Conservation (phyloP, 2,797 vertebrate genomes). For the Gastrophryne carolinensis region DNA sequence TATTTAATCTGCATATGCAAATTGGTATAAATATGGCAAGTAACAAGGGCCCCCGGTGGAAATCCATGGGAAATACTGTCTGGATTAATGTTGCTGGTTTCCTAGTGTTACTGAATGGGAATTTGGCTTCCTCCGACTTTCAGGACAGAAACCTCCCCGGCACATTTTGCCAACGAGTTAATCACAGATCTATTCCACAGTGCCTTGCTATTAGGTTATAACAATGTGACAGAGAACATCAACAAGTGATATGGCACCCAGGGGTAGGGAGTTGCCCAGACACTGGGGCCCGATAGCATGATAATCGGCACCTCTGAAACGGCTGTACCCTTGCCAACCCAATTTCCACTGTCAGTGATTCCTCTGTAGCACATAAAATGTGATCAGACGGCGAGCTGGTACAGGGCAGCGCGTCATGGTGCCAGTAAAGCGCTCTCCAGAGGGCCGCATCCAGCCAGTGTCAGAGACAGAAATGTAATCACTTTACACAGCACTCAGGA, state of each 20-base stretch:
- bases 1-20: too few relatives aligned
- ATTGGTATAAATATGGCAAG: too few relatives aligned
- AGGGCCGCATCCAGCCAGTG: conserved; percentile 41
- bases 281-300: not conserved
- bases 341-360: conserved; percentile 22
- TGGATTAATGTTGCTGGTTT: too few relatives aligned
- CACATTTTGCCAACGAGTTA: not conserved
- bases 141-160: too few relatives aligned
- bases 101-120: too few relatives aligned
- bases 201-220: not conserved
- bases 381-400: conserved; percentile 32
- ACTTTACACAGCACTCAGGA: conserved; percentile 49
- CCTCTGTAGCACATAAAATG: conserved; percentile 36
- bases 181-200: not conserved
- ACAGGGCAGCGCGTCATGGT: conserved; percentile 30
- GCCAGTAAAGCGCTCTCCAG: conserved; percentile 47
- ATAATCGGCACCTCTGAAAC: conserved; percentile 13
- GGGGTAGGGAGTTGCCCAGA: conserved; percentile 3
- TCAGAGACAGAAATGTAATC: conserved; percentile 52
- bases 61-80: too few relatives aligned
- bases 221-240: conserved; percentile 29
- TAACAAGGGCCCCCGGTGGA: too few relatives aligned
- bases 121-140: too few relatives aligned
- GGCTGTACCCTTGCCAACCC: conserved; percentile 16
- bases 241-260: conserved; percentile 5